phyloP scores from a whole-genome alignment of 2,797 vertebrate species.

The Sebastes wilsoni region DNA sequence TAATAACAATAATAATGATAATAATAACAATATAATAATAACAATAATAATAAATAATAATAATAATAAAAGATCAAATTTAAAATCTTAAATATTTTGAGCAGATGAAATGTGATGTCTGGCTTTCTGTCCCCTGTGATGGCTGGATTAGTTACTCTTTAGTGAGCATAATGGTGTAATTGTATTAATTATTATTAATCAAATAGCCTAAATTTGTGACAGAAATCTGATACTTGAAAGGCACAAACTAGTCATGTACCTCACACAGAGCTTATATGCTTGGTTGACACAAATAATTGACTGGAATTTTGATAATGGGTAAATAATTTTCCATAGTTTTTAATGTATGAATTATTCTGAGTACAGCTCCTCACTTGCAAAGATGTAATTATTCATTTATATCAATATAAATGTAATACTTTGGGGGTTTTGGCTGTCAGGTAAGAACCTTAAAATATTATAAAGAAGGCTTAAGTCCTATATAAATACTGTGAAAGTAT shows the following conservation, averaged over 20 bases:
- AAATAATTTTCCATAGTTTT: neutral
- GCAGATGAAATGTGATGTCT: neutral
- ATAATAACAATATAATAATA: no score
- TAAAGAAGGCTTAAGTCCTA: no score
- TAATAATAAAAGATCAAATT: neutral
- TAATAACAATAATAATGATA: no score
- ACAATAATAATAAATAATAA: no score
- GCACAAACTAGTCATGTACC: neutral
- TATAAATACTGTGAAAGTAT: no score
- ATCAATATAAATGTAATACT: neutral
- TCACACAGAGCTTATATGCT: neutral
- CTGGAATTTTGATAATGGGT: neutral
- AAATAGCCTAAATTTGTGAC: neutral
- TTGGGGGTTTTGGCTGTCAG: neutral
- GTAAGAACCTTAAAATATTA: neutral
- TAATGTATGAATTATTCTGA: neutral
- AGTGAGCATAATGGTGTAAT: neutral
- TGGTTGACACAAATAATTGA: neutral
- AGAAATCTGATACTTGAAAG: neutral
- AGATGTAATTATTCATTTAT: neutral
- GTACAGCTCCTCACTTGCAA: neutral
- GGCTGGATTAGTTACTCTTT: neutral
- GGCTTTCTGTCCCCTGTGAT: neutral
- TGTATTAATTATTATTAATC: neutral
- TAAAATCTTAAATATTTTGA: neutral